Evolutionary conservation across 2,113 vertebrate species (phyloP), one percentile per base, ranked within the genome.

Genomic region (Leptocoma aspasia): DNA sequence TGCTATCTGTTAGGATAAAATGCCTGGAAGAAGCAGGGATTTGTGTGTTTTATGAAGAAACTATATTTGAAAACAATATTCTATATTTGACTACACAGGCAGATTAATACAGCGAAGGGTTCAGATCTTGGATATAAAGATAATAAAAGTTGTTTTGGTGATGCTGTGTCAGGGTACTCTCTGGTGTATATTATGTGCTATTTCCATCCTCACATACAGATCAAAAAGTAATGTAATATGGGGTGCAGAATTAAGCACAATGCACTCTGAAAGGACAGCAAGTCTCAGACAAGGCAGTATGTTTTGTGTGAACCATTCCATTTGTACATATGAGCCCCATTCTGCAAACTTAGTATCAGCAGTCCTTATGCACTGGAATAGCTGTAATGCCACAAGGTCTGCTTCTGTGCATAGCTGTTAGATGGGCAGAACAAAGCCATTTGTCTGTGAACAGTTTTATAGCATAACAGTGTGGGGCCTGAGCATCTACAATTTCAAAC

Each of bases 381-480:
- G 50, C 39, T 52, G 23, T 37, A 93, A 90, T 57, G 68, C 57
- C 56, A 77, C 77, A 27, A 71, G 78, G 71, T 78, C 53, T 85
- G 54, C 33, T 85, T 92, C 41, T 87, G 30, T 56, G 76, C 60
- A 41, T 63, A 84, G 35, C 35, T 90, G 28, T 71, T 75, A n/a
- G 12, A 63, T 6, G 64, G 83, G 59, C 47, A 71, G 89, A 92
- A 82, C 42, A 95, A 94, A 97, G 39, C 33, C 64, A 86, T 83
- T 93, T 96, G 60, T 86, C 80, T 95, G 71, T 79, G 84, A 94
- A 52, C 39, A 63, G 75, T 91, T 72, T 68, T 64, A 95, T 83
- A 92, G 44, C 1, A 3, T 71, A 88, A 56, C 68, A 73, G 66
- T 78, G 90, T 90, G 56, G 54, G 82, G 82, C 68, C 59, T 0